Percentiles rank a stretch among this genome's conserved stretches.
These are phyloP conservation scores for Hipposideros larvatus DNA, from an alignment of 2,797 vertebrate species.

Conservation along the genomic window DNA sequence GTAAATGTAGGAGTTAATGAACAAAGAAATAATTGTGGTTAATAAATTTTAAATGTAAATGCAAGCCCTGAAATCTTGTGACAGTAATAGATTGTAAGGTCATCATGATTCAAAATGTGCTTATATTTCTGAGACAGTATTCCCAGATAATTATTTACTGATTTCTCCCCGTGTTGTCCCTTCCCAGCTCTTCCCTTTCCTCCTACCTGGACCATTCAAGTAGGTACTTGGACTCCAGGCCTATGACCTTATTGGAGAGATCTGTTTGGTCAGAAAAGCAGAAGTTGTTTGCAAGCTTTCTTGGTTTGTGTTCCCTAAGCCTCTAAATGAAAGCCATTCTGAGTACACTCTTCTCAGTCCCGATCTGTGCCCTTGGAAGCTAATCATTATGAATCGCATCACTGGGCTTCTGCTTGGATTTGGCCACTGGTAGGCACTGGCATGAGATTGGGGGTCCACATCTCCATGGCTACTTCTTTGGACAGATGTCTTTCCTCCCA, in stretches of 20 bases:
- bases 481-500: background rate
- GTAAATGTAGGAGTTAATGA: background rate
- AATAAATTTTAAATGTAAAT: background rate
- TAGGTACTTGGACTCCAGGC: background rate
- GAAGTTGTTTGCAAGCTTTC: background rate
- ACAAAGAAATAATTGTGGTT: background rate
- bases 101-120: background rate
- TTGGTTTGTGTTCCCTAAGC: background rate
- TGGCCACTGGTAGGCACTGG: background rate
- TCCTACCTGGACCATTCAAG: background rate
- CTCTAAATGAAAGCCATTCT: background rate
- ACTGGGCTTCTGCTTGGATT: background rate
- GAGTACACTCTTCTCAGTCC: background rate
- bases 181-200: background rate
- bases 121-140: background rate
- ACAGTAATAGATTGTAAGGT: background rate
- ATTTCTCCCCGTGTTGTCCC: background rate
- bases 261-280: background rate
- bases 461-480: background rate
- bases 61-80: background rate
- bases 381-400: background rate
- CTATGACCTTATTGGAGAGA: background rate
- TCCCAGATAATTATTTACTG: background rate
- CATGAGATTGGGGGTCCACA: background rate
- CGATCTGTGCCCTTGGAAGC: background rate